Conservation (phyloP, 2,888 invertebrate genomes). For the Azorinus chamasolen region DNA sequence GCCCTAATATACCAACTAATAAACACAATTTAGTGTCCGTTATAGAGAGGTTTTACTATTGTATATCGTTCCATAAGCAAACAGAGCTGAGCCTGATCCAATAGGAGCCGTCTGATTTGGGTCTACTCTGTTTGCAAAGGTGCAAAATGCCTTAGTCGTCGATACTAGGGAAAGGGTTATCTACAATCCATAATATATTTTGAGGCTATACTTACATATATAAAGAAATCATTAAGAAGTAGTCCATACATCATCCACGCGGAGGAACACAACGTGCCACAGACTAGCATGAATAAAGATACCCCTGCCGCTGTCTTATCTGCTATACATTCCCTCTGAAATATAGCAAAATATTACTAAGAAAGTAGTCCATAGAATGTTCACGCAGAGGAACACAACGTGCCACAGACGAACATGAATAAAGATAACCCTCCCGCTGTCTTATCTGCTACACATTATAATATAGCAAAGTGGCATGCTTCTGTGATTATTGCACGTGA, state of each 20-base stretch:
- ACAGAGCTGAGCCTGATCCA: too few species aligned
- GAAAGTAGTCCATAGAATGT: constrained; percentile 66
- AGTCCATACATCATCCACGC: constrained; percentile 73
- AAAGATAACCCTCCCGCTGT: constrained; percentile 68
- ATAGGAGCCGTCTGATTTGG: too few species aligned
- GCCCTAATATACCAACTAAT: too few species aligned
- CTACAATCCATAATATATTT: too few species aligned
- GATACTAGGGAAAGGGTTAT: too few species aligned
- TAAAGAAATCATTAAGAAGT: constrained; percentile 69
- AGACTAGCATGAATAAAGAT: constrained; percentile 64
- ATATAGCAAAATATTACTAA: constrained; percentile 1
- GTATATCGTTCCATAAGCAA: too few species aligned
- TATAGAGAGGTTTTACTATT: too few species aligned
- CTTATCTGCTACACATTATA: constrained; percentile 62
- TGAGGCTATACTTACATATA: constrained; percentile 74
- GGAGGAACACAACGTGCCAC: constrained; percentile 54
- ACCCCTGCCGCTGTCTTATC: constrained; percentile 68
- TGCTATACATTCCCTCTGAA: constrained; percentile 59
- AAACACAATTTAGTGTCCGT: too few species aligned
- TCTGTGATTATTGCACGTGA: not conserved
- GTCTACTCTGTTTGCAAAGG: too few species aligned
- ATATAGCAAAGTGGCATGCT: not conserved
- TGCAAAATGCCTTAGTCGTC: too few species aligned
- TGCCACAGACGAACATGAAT: constrained; percentile 62
- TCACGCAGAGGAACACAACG: constrained; percentile 64